Conservation (phyloP, 2,888 invertebrate genomes). For the Stomorhina lunata region DNA sequence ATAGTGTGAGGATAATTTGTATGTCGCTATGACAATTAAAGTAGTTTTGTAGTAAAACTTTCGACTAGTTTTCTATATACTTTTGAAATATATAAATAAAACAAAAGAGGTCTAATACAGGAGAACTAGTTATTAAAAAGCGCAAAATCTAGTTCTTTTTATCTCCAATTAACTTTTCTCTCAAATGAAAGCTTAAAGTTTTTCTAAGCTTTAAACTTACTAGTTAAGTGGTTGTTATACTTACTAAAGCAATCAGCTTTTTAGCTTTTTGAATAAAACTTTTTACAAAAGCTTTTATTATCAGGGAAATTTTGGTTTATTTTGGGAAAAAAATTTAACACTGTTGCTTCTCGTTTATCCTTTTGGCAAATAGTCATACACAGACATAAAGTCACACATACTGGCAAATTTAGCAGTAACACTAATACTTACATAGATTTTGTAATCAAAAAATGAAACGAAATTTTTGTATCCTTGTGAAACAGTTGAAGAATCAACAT, state of each 20-base stretch:
- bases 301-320: constrained; percentile 38
- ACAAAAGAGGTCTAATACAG: neutral
- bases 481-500: constrained; percentile 59
- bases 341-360: constrained; percentile 56
- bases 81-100: neutral
- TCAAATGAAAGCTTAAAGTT: neutral
- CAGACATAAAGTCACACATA: neutral
- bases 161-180: neutral
- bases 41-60: constrained; percentile 8
- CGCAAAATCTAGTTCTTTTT: constrained; percentile 12
- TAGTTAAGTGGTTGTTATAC: neutral
- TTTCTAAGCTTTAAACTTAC: neutral
- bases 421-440: constrained; percentile 44
- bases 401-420: neutral
- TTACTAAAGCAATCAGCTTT: constrained; percentile 10
- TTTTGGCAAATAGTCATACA: constrained; percentile 8
- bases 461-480: constrained; percentile 67
- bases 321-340: constrained; percentile 39
- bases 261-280: neutral
- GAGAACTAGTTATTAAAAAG: neutral
- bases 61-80: neutral
- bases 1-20: no score
- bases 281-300: neutral
- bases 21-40: neutral
- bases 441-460: constrained; percentile 59